Base-by-base conservation (phyloP, 2,888 invertebrate genomes). In the Rotaria sp. region DNA sequence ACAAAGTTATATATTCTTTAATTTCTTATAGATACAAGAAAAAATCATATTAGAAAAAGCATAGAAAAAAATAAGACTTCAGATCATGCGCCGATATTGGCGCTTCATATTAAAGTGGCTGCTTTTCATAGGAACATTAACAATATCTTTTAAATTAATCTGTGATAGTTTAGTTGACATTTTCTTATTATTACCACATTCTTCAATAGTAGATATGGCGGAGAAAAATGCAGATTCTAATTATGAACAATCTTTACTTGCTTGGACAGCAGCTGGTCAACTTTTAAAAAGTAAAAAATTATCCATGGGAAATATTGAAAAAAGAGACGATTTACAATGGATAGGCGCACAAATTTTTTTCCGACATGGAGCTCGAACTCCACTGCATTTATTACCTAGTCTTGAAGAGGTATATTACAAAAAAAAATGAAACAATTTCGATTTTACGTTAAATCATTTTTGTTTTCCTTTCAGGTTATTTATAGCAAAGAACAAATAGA, bases 321-420 rank as follows among this genome's bases (percentile, higher is more conserved):
- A 41, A 80, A 24, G 80, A 41, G 21, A 38, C 45, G 80, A 80
- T 80, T 45, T 80, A 15, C 41, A 86, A 50, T 59, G 85, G 57
- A 75, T 85, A 11, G 74, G 85, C 26, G 85, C 75, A 35, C 59
- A 85, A n/a, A 80, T 86, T 52, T 57, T 85, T n/a, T 85, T 85
- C 26, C 45, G 86, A 55, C 86, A 86, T 48, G 86, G 86, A 41
- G 86, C 86, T 21, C 74, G 86, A 48, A 86, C 86, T n/a, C 85
- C 86, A n/a, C 10, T 85, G 1, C 11, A 48, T 41, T 50, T 85
- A 75, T 26, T 86, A 26, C 85, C 86, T 18, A 67, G 35, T 26
- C 55, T 86, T 5, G 86, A 86, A 45, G 67, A 86, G 35, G 86
- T 86, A 21, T 52, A 52, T 5, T 52, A 30, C 5, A 59, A n/a